Conservation (phyloP, 2,113 vertebrate species). For the Phocoena sinus region DNA sequence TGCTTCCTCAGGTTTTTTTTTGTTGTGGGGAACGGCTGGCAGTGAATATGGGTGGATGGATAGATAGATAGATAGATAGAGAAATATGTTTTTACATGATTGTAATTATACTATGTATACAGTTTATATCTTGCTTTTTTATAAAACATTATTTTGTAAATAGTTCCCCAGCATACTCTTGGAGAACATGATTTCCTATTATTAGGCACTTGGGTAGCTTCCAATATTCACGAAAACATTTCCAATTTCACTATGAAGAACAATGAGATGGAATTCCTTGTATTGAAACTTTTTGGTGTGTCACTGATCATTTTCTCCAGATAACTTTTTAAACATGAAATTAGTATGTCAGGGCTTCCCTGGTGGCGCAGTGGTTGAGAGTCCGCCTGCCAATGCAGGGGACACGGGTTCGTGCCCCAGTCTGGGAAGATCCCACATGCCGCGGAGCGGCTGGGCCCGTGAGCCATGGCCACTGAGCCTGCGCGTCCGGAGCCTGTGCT, state of each 20-base stretch:
- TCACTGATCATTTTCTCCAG: conserved; percentile 9
- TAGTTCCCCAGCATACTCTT: not conserved
- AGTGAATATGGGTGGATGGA: not conserved
- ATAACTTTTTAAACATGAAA: conserved; percentile 17
- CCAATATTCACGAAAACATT: conserved; percentile 9
- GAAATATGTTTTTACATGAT: not conserved
- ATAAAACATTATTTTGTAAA: not conserved
- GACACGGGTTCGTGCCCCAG: too few species aligned
- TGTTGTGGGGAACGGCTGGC: rapidly evolving
- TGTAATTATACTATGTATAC: not conserved
- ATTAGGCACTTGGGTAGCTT: not conserved
- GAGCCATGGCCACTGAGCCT: too few species aligned
- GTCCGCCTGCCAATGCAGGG: too few species aligned
- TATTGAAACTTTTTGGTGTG: not conserved
- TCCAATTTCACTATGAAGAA: not conserved
- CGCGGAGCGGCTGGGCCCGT: too few species aligned
- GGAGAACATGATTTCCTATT: not conserved
- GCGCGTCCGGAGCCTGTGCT: too few species aligned
- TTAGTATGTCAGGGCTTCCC: not conserved
- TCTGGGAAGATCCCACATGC: too few species aligned
- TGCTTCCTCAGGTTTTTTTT: not conserved
- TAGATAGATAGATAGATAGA: not conserved
- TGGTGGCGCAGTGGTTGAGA: too few species aligned
- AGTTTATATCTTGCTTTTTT: not conserved
- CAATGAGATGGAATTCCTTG: not conserved